Percentiles rank a stretch among this genome's conserved stretches.
Evolutionary conservation across 1,140 invertebrate species (phyloP).

Genomic region (Cheumatopsyche charites): DNA sequence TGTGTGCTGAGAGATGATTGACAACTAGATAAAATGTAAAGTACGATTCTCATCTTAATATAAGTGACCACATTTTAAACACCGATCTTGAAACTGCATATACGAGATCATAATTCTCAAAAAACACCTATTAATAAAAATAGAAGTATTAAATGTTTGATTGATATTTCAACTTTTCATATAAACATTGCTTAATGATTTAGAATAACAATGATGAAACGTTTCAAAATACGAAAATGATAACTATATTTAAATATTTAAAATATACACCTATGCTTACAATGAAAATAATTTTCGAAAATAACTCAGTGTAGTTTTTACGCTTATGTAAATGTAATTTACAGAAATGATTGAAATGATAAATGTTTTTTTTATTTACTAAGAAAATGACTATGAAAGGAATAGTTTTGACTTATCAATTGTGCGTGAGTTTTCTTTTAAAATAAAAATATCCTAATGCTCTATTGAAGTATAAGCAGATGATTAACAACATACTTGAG

Average conservation of each 20-base stretch:
- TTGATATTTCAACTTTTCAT: conserved; percentile 24
- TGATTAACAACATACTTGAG: no score
- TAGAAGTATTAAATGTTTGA: conserved; percentile 38
- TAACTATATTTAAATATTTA: conserved; percentile 13
- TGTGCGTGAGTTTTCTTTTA: no score
- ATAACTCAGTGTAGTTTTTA: neutral
- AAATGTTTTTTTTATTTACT: no score
- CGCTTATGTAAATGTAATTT: no score
- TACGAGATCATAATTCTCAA: neutral
- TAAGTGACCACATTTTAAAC: conserved; percentile 29
- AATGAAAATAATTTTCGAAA: conserved; percentile 16
- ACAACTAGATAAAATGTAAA: neutral
- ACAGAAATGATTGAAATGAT: no score
- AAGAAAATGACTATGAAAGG: no score
- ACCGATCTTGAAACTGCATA: conserved; percentile 4
- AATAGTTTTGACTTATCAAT: no score
- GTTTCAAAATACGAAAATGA: conserved; percentile 8
- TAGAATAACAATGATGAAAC: conserved; percentile 42
- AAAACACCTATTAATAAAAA: conserved; percentile 43
- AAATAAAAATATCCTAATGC: no score
- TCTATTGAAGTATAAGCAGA: no score
- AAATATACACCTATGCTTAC: conserved; percentile 22
- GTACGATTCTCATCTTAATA: conserved; percentile 13
- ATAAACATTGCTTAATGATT: conserved; percentile 42
- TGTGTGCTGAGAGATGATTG: no score